phyloP scores from a whole-genome alignment of 2,888 invertebrate species.

The Lasioglossum figueresi region DNA sequence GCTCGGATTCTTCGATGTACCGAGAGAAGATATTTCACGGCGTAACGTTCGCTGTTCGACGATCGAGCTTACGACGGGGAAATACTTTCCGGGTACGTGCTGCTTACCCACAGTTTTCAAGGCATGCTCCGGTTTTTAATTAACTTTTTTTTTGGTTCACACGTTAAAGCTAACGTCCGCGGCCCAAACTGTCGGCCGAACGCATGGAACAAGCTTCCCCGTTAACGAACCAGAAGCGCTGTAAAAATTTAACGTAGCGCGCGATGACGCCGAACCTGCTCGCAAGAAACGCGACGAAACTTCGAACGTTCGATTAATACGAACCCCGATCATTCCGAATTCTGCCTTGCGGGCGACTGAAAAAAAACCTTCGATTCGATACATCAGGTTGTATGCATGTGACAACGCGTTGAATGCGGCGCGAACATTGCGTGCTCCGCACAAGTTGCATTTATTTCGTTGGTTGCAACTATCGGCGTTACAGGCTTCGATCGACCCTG shows the following conservation, averaged over 20 bases:
- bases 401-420: too few species aligned
- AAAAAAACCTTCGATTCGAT: not conserved
- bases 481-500: too few species aligned
- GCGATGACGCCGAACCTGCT: not conserved
- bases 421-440: too few species aligned
- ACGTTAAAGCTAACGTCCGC: not conserved
- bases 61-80: constrained; percentile 11
- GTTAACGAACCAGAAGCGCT: not conserved
- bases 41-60: constrained; percentile 17
- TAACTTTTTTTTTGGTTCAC: not conserved
- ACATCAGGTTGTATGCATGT: too few species aligned
- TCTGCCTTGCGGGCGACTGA: not conserved
- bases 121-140: not conserved
- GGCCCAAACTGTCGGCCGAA: not conserved
- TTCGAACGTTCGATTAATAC: not conserved
- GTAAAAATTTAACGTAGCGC: constrained; percentile 7
- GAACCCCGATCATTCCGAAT: not conserved
- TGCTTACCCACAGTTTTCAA: not conserved
- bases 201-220: not conserved
- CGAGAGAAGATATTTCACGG: constrained; percentile 39
- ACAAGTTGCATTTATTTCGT: too few species aligned
- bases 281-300: not conserved
- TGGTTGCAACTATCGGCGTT: too few species aligned
- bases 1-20: constrained; percentile 39
- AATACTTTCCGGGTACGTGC: constrained; percentile 18